Percentiles rank a stretch among this genome's conserved stretches.
Evolutionary conservation across 2,113 vertebrate species (phyloP).

Genomic region (Craseonycteris thonglongyai): DNA sequence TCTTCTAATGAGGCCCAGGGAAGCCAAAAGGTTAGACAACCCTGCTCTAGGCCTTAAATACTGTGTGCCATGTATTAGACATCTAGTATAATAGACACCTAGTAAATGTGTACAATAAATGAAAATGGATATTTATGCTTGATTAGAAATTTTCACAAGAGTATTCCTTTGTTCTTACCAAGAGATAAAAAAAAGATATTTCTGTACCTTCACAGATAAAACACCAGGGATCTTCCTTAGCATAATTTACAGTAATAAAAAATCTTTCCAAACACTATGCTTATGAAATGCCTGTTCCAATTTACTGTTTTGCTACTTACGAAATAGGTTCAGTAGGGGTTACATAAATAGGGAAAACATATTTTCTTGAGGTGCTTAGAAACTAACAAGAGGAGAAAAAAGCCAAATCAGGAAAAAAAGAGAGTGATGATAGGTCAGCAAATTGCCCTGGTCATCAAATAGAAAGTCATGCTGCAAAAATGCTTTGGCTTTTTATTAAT

Average conservation of each 20-base stretch:
- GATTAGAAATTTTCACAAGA: background rate
- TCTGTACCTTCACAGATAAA: background rate
- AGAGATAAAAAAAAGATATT: background rate
- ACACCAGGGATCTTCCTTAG: background rate
- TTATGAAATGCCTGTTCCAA: background rate
- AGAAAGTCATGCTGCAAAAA: background rate
- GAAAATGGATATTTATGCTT: background rate
- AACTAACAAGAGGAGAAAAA: fast-evolving
- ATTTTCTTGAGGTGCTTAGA: background rate
- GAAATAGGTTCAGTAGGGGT: background rate
- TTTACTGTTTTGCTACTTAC: background rate
- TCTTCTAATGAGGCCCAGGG: too few relatives aligned
- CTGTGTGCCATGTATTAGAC: background rate
- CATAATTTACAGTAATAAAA: background rate
- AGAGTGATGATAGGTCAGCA: background rate
- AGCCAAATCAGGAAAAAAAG: background rate
- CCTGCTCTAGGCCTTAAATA: too few relatives aligned
- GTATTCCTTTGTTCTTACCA: background rate
- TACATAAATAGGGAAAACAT: background rate
- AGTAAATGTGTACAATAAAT: background rate
- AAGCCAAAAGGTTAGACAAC: too few relatives aligned
- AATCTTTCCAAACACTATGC: background rate
- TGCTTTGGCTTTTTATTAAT: background rate
- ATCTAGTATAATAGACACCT: background rate
- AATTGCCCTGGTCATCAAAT: background rate